Evolutionary conservation across 2,888 invertebrate genomes (phyloP), one percentile per base, ranked within the genome.

Genomic region (Dysmachus trigonus): DNA sequence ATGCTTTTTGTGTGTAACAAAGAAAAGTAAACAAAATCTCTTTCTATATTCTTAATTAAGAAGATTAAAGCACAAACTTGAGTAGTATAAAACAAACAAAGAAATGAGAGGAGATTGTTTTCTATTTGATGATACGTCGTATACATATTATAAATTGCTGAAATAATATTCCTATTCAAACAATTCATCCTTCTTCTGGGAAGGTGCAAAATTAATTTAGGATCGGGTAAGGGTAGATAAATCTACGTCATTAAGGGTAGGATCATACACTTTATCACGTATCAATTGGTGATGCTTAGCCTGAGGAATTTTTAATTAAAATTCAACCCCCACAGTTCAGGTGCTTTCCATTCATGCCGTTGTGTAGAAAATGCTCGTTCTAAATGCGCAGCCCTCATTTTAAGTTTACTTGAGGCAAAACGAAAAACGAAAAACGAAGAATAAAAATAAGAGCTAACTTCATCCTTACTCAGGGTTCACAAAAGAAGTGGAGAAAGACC

Each of bases 281-380:
- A 62, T 62, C 62, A 62, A 62, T 62, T 62, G 62, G 73, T 31
- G 30, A 73, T n/a, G 73, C n/a, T 73, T 4, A 73, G 73, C 73
- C 31, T 2, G 73, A 73, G 38, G 38, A 76, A 76, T 76, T 76
- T 76, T 76, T 79, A 79, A 79, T 79, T 79, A 79, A 79, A 79
- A 79, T 15, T 13, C 79, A 51, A 5, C 53, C 30, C 47, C 51
- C 51, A 10, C 79, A 30, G 79, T 51, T 27, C 47, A 79, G 27
- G 51, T 79, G 51, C 62, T 62, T 62, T 27, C 7, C 62, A 62
- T 62, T 62, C 62, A 62, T 62, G 62, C 62, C 62, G 62, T 62
- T 62, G 62, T 62, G 62, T 62, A 22, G 62, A 62, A 62, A 51
- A 27, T 51, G 51, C 30, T 51, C 51, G 51, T 79, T 30, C 35